These are phyloP conservation scores for Sakesphorus luctuosus DNA, from an alignment of 2,113 vertebrate species.

Conservation along the genomic window DNA sequence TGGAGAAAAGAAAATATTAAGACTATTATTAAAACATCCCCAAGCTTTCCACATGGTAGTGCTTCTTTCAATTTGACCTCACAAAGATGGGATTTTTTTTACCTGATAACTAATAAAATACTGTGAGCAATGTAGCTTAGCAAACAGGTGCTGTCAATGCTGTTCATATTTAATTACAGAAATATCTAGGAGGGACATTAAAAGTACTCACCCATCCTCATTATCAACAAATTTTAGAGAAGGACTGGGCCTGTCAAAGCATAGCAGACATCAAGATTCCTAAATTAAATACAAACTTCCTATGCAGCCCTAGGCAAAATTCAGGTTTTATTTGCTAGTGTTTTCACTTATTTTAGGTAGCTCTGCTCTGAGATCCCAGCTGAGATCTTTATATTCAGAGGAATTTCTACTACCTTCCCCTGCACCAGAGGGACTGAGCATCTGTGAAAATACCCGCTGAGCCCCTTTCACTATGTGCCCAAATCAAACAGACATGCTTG, in stretches of 20 bases:
- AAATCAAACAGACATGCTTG: background rate
- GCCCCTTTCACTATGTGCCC: fast-evolving
- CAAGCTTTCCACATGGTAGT: background rate
- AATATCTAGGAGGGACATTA: background rate
- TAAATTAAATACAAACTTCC: background rate
- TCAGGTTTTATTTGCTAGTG: background rate
- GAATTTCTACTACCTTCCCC: background rate
- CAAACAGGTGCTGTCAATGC: background rate
- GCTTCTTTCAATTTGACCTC: background rate
- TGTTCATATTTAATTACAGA: background rate
- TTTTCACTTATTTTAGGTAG: background rate
- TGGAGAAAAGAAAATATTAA: background rate
- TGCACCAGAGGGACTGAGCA: background rate
- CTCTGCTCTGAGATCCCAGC: background rate
- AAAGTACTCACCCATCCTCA: background rate
- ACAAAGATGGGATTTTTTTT: background rate
- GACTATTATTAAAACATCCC: background rate
- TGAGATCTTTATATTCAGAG: background rate
- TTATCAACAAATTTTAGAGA: background rate
- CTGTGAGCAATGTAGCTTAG: background rate
- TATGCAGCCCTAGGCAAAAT: background rate
- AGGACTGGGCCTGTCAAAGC: background rate
- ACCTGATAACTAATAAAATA: background rate
- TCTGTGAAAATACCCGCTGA: background rate
- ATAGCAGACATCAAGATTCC: background rate